Conservation (phyloP, 2,797 vertebrate genomes). For the Poeciliopsis gracilis region DNA sequence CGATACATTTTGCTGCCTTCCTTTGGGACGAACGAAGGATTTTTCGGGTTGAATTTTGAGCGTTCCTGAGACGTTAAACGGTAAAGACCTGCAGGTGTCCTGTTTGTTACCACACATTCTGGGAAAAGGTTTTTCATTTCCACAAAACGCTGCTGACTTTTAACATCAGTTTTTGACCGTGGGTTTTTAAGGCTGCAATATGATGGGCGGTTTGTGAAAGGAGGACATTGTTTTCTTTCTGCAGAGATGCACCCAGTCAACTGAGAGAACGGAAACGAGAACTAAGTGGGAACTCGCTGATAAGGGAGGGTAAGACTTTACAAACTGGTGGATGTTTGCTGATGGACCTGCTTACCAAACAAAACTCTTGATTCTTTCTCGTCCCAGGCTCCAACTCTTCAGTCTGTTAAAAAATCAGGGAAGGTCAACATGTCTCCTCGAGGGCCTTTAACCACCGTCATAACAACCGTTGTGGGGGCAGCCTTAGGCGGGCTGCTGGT, state of each 20-base stretch:
- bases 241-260: slow-evolving; percentile 42
- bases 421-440: slow-evolving; percentile 84
- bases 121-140: background rate
- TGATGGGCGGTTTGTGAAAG: background rate
- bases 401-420: slow-evolving; percentile 3
- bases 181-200: background rate
- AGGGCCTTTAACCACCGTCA: slow-evolving; percentile 79
- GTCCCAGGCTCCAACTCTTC: slow-evolving; percentile 41
- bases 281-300: slow-evolving; percentile 39
- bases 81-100: background rate
- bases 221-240: background rate
- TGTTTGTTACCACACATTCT: background rate
- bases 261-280: slow-evolving; percentile 18
- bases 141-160: background rate
- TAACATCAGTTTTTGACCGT: background rate
- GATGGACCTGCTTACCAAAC: background rate
- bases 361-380: background rate
- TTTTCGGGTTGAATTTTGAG: background rate
- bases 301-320: slow-evolving; percentile 38
- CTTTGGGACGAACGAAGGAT: too few species aligned
- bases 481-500: slow-evolving; percentile 87
- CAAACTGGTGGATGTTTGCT: rapidly evolving
- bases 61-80: background rate
- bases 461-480: slow-evolving; percentile 86
- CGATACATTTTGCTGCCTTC: background rate